Evolutionary conservation across 37 sponge, comb jelly and placozoan species (phyloP).

Genomic region (Crambe crambe): DNA sequence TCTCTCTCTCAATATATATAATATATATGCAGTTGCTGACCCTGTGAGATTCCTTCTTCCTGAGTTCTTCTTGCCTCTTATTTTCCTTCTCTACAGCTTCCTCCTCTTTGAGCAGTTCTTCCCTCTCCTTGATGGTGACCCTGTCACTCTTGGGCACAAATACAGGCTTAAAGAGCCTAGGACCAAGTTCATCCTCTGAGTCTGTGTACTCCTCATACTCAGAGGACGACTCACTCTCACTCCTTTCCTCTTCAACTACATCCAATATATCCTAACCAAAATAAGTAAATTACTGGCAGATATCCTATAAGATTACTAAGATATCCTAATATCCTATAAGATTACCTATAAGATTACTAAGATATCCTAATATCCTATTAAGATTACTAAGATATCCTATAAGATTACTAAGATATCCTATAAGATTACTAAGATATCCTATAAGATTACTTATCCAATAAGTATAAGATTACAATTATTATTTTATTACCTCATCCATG

Average conservation of each 20-base stretch:
- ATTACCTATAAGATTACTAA: too few relatives aligned
- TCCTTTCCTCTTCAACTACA: constrained; percentile 62
- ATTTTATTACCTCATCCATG: constrained; percentile 50
- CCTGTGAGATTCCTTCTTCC: constrained; percentile 67
- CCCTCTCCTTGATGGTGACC: constrained; percentile 63
- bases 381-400: too few relatives aligned
- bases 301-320: constrained; percentile 3
- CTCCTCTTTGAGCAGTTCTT: constrained; percentile 49
- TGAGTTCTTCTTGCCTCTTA: constrained; percentile 38
- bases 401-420: background rate
- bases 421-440: background rate
- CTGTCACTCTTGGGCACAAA: constrained; percentile 88
- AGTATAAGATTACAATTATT: too few relatives aligned
- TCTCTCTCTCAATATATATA: too few relatives aligned
- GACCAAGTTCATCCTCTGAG: constrained; percentile 93
- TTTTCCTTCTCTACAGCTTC: constrained; percentile 47
- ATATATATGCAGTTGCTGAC: constrained; percentile 6
- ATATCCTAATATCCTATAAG: background rate
- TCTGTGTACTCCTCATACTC: constrained; percentile 96
- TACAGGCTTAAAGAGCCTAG: constrained; percentile 95
- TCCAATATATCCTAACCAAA: constrained; percentile 41
- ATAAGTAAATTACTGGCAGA: background rate
- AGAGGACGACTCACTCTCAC: constrained; percentile 76
- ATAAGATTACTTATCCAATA: too few relatives aligned
- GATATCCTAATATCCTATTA: too few relatives aligned